Conservation (phyloP, 2,113 vertebrate genomes). For the Zosterops borbonicus region DNA sequence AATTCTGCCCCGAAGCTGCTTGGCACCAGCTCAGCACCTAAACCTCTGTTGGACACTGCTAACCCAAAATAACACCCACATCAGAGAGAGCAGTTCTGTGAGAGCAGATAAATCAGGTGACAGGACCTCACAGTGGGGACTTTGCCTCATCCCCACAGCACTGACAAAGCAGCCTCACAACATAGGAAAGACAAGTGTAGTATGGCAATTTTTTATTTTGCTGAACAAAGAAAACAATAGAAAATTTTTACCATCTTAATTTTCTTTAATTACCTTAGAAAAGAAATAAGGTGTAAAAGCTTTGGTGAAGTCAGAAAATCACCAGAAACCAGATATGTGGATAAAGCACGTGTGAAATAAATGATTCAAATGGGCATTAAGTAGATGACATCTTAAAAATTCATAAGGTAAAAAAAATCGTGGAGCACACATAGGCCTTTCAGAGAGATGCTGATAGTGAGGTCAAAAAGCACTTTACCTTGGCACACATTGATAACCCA, state of each 20-base stretch:
- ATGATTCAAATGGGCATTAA: neutral
- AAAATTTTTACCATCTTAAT: neutral
- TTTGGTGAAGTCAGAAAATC: neutral
- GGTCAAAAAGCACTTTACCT: slow-evolving; percentile 21
- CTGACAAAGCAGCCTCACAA: neutral
- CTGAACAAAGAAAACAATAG: neutral
- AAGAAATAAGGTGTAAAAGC: neutral
- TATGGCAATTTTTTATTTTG: neutral
- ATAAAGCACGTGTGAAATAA: neutral
- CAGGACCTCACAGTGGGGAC: neutral
- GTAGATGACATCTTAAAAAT: slow-evolving; percentile 23
- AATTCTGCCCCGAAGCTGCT: neutral
- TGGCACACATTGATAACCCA: neutral
- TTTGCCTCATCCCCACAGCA: neutral
- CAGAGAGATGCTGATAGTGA: slow-evolving; percentile 14
- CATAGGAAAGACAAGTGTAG: accelerated
- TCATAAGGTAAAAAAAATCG: neutral
- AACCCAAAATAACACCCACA: neutral
- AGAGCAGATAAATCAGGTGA: neutral
- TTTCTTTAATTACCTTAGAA: neutral
- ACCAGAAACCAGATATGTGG: neutral
- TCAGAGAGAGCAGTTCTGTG: neutral
- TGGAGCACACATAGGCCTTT: neutral
- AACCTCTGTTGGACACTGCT: neutral
- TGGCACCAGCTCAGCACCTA: neutral